phyloP scores from a whole-genome alignment of 2,113 vertebrate genomes.

The Mirounga angustirostris region DNA sequence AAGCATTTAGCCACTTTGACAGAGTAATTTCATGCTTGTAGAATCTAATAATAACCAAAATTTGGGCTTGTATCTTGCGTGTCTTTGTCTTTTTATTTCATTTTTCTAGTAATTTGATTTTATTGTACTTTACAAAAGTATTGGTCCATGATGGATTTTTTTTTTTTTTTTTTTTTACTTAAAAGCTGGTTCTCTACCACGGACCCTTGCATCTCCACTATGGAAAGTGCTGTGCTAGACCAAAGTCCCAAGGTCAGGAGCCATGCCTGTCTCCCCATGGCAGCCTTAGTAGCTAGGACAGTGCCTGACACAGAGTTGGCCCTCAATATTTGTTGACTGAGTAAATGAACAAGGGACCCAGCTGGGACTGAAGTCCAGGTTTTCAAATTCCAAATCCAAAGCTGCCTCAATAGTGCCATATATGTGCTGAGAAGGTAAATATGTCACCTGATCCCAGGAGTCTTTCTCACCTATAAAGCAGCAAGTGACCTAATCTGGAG shows the following conservation, averaged over 20 bases:
- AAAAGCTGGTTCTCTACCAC: not conserved
- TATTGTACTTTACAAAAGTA: not conserved
- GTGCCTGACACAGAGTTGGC: not conserved
- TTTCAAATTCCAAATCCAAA: conserved; percentile 4
- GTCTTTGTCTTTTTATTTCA: not conserved
- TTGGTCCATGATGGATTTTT: not conserved
- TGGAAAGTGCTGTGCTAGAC: not conserved
- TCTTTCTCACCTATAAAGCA: not conserved
- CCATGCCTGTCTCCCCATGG: accelerated
- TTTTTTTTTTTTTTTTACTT: not conserved
- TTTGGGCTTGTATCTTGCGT: not conserved
- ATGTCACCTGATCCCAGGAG: not conserved
- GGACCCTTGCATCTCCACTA: not conserved
- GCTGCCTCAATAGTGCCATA: not conserved
- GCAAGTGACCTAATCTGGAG: not conserved
- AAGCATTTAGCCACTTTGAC: not conserved
- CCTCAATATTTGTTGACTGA: not conserved
- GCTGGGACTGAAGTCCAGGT: not conserved
- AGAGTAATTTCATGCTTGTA: not conserved
- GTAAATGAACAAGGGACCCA: not conserved
- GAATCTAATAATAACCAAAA: not conserved
- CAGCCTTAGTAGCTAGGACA: not conserved
- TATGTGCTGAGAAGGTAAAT: not conserved
- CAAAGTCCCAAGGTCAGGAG: not conserved
- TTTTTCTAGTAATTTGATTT: not conserved